phyloP scores from a whole-genome alignment of 1,140 invertebrate species.

The Leucophenga varia region DNA sequence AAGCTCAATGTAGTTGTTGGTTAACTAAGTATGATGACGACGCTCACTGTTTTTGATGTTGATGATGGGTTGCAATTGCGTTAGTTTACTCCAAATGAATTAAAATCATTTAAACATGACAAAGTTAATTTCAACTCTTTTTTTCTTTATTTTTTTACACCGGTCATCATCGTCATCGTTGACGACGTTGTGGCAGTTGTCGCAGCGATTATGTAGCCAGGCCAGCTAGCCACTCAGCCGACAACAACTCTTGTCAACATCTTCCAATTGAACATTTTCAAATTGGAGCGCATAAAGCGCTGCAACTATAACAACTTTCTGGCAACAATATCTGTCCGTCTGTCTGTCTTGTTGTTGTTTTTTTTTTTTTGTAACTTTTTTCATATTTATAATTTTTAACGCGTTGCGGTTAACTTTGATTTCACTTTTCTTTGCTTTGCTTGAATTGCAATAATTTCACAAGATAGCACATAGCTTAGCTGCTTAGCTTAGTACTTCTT shows the following conservation, averaged over 20 bases:
- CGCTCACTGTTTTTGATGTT: slow-evolving; percentile 7
- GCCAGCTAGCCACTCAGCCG: neutral
- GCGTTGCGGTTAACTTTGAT: slow-evolving; percentile 53
- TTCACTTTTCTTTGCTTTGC: slow-evolving; percentile 49
- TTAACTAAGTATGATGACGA: slow-evolving; percentile 15
- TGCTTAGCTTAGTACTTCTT: no score
- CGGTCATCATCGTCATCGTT: slow-evolving; percentile 14
- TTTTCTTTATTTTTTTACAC: slow-evolving; percentile 7
- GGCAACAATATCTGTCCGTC: slow-evolving; percentile 13
- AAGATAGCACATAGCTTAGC: no score
- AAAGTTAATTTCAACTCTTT: slow-evolving; percentile 30
- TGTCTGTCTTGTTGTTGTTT: slow-evolving; percentile 50
- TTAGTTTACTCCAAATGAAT: slow-evolving; percentile 12
- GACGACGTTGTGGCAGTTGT: slow-evolving; percentile 3
- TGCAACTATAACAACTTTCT: slow-evolving; percentile 1
- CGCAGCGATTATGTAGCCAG: no score
- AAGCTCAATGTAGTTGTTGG: slow-evolving; percentile 10
- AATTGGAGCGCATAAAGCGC: slow-evolving; percentile 34
- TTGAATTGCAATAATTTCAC: slow-evolving; percentile 40
- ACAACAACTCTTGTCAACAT: slow-evolving; percentile 35
- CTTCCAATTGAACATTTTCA: slow-evolving; percentile 46
- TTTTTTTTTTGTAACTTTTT: no score
- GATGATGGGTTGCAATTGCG: slow-evolving; percentile 27
- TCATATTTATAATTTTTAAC: no score
- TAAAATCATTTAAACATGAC: slow-evolving; percentile 36